Conservation (phyloP, 2,888 invertebrate species). For the Epinotia demarniana region DNA sequence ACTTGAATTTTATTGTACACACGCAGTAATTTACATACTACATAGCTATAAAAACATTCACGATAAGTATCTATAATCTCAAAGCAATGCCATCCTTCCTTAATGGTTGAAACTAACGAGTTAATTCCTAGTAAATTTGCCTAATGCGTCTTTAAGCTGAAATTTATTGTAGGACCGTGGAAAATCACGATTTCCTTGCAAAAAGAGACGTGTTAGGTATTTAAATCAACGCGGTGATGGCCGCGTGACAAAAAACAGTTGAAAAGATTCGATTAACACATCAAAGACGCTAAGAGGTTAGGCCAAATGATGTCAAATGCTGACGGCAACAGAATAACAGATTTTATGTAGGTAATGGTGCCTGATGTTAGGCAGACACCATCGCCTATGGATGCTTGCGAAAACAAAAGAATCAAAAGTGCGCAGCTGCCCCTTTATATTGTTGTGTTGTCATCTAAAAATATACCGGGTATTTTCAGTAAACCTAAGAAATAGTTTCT, state of each 20-base stretch:
- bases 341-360: too few relatives aligned
- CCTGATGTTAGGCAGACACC: too few relatives aligned
- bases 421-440: too few relatives aligned
- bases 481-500: too few relatives aligned
- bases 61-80: not conserved
- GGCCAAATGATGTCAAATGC: not conserved
- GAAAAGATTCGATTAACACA: slow-evolving; percentile 33
- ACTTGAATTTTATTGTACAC: slow-evolving; percentile 18
- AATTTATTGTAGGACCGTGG: slow-evolving; percentile 35
- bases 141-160: slow-evolving; percentile 38
- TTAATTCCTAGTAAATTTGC: slow-evolving; percentile 20
- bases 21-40: not conserved
- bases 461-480: too few relatives aligned
- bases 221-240: slow-evolving; percentile 26
- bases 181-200: slow-evolving; percentile 42
- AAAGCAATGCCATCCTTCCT: slow-evolving; percentile 10
- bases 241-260: slow-evolving; percentile 25
- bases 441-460: too few relatives aligned
- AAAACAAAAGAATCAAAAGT: too few relatives aligned
- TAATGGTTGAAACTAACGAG: slow-evolving; percentile 28
- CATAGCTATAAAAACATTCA: slow-evolving; percentile 5
- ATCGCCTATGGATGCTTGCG: too few relatives aligned
- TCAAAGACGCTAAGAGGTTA: not conserved
- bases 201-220: slow-evolving; percentile 31
- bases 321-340: not conserved